phyloP scores from a whole-genome alignment of 1,140 invertebrate species.

The Drosophila nigrodunni region DNA sequence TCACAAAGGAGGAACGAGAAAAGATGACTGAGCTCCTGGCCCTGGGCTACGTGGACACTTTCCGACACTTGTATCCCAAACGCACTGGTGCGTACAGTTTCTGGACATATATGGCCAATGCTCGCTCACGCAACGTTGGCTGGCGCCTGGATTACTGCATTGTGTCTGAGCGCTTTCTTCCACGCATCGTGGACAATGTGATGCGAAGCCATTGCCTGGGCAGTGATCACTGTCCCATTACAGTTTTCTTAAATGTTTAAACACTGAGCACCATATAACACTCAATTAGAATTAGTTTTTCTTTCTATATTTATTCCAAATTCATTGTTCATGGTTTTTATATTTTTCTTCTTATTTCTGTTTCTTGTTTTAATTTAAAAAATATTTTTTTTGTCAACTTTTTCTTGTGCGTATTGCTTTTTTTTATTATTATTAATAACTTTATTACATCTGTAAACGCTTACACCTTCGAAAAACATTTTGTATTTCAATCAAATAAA shows the following conservation, averaged over 20 bases:
- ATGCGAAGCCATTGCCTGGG: slow-evolving; percentile 91
- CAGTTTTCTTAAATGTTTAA: slow-evolving; percentile 88
- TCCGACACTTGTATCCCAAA: slow-evolving; percentile 94
- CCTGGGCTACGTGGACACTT: slow-evolving; percentile 95
- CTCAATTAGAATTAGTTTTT: neutral
- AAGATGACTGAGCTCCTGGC: slow-evolving; percentile 94
- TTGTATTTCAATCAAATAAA: slow-evolving; percentile 40
- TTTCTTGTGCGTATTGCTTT: neutral
- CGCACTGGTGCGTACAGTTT: slow-evolving; percentile 94
- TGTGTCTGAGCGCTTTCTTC: slow-evolving; percentile 91
- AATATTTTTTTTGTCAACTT: neutral
- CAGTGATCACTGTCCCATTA: slow-evolving; percentile 95
- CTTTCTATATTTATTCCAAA: neutral
- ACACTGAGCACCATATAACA: neutral
- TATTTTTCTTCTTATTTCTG: neutral
- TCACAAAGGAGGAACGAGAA: slow-evolving; percentile 96
- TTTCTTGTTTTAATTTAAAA: slow-evolving; percentile 3
- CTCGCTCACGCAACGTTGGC: slow-evolving; percentile 95
- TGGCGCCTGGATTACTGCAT: slow-evolving; percentile 99
- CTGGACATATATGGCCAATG: slow-evolving; percentile 88
- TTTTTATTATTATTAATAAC: slow-evolving; percentile 6
- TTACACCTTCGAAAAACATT: slow-evolving; percentile 23
- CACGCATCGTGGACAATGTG: slow-evolving; percentile 92
- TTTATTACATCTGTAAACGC: slow-evolving; percentile 9
- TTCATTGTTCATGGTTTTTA: neutral